Base-by-base conservation (phyloP, 1,140 invertebrate species). In the Drosophila pachea region DNA sequence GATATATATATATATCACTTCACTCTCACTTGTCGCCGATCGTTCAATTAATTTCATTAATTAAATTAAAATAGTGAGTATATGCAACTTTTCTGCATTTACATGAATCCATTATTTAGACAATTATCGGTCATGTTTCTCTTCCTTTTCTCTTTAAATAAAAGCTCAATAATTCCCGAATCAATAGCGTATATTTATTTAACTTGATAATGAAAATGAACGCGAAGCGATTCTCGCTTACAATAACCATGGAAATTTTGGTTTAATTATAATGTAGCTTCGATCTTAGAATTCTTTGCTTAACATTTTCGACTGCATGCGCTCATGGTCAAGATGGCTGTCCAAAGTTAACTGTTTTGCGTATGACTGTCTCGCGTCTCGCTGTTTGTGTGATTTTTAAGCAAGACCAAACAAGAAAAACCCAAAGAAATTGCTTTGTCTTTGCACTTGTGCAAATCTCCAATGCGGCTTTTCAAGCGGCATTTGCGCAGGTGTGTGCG, bases 371-470 rank as follows among this genome's bases (percentile, higher is more conserved):
- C 22, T 22, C 22, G 22, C 22, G 7, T 50, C 22, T 22, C 22
- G 22, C 22, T 2, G 22, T 1, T 3, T 22, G 22, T 22, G 22
- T 22, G 22, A 22, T 22, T 22, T 38, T 42, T 14, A 16, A 9
- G 3, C 49, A 45, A 56, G 35, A 48, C 48, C 12, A 58, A 54
- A 22, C 16, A 40, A 29, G 31, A 65, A 53, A 45, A 33, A 33
- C 38, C 29, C 40, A 63, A 65, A 55, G 52, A 56, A 54, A 66
- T 66, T 59, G 42, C 38, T 72, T 62, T 72, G 58, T 68, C 47
- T 82, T 63, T 84, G 68, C 78, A 83, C 76, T 83, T 83, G 78
- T 79, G 73, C 78, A 83, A 84, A 83, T 84, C 76, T 84, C 59
- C 73, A 76, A 76, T 74, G 54, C 40, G 62, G 65, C 62, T 59